Conservation (phyloP, 2,113 vertebrate genomes). For the Planiliza haematocheilus region DNA sequence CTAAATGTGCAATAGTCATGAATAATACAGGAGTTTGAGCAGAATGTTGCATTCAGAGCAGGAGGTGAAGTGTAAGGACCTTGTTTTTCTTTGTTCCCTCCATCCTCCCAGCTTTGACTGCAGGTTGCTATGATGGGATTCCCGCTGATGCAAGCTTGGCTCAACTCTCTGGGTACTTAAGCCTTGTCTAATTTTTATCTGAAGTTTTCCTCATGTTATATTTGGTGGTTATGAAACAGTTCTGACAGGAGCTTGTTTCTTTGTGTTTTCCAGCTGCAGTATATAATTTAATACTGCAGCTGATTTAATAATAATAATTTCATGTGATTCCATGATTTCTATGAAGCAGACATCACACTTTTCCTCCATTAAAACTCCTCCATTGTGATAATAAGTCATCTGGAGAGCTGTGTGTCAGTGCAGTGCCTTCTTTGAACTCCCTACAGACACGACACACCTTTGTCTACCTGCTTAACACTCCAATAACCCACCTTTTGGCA, state of each 20-base stretch:
- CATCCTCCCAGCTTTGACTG: constrained; percentile 41
- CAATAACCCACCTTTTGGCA: constrained; percentile 40
- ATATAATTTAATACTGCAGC: no score
- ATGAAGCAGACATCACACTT: background rate
- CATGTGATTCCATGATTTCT: background rate
- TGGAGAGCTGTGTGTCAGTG: constrained; percentile 5
- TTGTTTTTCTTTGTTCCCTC: constrained; percentile 54
- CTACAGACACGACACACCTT: constrained; percentile 45
- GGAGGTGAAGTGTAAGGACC: background rate
- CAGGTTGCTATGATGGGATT: constrained; percentile 71
- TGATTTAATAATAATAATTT: no score
- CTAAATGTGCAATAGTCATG: background rate
- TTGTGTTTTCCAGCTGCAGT: background rate
- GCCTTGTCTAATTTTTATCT: constrained; percentile 12
- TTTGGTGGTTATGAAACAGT: background rate
- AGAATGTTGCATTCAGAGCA: background rate
- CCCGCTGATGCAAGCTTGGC: constrained; percentile 76
- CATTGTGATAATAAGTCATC: background rate
- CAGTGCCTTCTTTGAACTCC: constrained; percentile 38
- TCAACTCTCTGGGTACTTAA: constrained; percentile 53
- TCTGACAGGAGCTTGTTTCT: background rate
- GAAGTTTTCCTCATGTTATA: constrained; percentile 36
- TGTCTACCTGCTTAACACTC: constrained; percentile 64
- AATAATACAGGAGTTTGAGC: no score
- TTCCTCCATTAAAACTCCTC: background rate